Evolutionary conservation across 92 coral and sea anemone genomes (phyloP).

Genomic region (Porites rus): DNA sequence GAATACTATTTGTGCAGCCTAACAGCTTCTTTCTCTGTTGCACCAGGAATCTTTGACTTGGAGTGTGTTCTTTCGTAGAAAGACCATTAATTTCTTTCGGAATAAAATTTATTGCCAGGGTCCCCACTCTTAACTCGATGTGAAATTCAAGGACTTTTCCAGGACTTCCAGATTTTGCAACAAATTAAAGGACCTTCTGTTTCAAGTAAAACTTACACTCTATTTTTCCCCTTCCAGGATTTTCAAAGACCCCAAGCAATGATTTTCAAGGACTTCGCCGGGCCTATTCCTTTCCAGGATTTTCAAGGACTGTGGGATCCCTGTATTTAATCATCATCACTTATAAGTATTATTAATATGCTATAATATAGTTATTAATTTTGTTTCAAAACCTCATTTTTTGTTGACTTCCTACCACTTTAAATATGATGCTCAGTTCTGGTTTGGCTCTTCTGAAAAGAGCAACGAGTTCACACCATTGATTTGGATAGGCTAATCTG

Average conservation of each 20-base stretch:
- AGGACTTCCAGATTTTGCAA: constrained; percentile 28
- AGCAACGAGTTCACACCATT: constrained; percentile 59
- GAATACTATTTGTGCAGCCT: too few relatives aligned
- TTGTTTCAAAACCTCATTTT: constrained; percentile 24
- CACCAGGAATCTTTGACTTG: too few relatives aligned
- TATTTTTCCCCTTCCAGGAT: too few relatives aligned
- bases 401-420: constrained; percentile 25
- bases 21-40: too few relatives aligned
- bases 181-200: constrained; percentile 24
- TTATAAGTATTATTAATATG: constrained; percentile 21
- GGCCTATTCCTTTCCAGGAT: constrained; percentile 22
- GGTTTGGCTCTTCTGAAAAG: constrained; percentile 53
- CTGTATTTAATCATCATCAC: constrained; percentile 40
- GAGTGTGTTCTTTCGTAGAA: constrained; percentile 13
- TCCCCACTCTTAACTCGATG: constrained; percentile 37
- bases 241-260: too few relatives aligned
- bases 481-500: constrained; percentile 26
- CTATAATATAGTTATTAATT: neutral
- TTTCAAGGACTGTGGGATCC: constrained; percentile 36
- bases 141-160: constrained; percentile 24
- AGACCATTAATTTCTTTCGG: constrained; percentile 24
- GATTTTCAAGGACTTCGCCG: neutral
- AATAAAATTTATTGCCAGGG: constrained; percentile 12
- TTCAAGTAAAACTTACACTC: too few relatives aligned
- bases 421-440: constrained; percentile 60